Percentiles rank a stretch among this genome's conserved stretches.
Conservation (phyloP, 2,797 vertebrate species). For the Argentina silus region DNA sequence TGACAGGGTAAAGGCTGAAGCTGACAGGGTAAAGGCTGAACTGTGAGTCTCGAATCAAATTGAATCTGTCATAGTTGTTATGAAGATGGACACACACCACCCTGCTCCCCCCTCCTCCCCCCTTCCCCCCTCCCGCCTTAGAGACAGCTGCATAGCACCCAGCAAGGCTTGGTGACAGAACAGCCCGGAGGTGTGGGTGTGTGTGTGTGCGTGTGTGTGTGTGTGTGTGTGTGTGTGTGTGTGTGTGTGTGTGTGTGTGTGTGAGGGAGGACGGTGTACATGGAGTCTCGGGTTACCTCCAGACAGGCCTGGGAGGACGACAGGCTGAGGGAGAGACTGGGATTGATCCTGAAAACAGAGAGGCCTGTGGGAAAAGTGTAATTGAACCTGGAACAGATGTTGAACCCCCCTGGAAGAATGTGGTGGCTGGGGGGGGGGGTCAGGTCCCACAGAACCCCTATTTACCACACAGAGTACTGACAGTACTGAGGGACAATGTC, state of each 20-base stretch:
- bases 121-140: no score
- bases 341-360: constrained; percentile 72
- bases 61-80: constrained; percentile 62
- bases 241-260: no score
- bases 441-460: constrained; percentile 3
- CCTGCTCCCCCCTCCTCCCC: constrained; percentile 41
- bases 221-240: no score
- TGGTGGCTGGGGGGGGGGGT: constrained; percentile 30
- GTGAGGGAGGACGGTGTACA: constrained; percentile 59
- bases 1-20: no score
- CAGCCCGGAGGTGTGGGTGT: constrained; percentile 58
- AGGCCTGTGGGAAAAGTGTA: constrained; percentile 68
- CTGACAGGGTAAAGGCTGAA: constrained; percentile 13
- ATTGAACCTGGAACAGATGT: constrained; percentile 69
- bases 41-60: constrained; percentile 50
- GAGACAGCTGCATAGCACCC: no score
- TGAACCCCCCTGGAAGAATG: constrained; percentile 55
- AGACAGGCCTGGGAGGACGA: constrained; percentile 52
- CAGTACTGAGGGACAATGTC: no score
- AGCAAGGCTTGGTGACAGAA: constrained; percentile 37
- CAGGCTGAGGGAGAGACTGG: constrained; percentile 55
- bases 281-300: constrained; percentile 62
- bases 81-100: constrained; percentile 58
- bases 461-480: no score
- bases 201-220: no score